These are phyloP conservation scores for Planococcus citri DNA, from an alignment of 1,140 invertebrate genomes.

Conservation along the genomic window DNA sequence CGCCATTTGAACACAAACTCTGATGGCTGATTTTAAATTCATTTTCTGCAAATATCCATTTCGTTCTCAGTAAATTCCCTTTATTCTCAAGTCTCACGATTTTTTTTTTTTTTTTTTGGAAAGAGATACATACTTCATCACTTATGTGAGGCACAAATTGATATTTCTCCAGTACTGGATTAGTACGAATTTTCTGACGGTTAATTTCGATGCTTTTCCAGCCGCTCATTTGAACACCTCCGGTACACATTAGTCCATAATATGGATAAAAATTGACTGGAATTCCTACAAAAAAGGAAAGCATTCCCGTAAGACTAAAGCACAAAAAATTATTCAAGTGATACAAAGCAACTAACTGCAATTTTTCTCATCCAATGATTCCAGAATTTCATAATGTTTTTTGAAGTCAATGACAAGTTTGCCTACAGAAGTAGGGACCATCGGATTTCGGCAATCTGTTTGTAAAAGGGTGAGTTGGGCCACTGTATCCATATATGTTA, in stretches of 20 bases:
- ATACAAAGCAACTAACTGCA: too few relatives aligned
- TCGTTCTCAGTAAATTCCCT: not conserved
- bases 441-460: too few relatives aligned
- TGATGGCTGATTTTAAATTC: conserved; percentile 33
- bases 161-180: conserved; percentile 59
- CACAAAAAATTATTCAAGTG: too few relatives aligned
- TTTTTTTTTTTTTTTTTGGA: not conserved
- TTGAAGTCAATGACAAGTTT: too few relatives aligned
- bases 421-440: too few relatives aligned
- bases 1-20: conserved; percentile 52
- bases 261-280: conserved; percentile 27
- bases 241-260: conserved; percentile 42
- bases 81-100: not conserved
- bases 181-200: conserved; percentile 43
- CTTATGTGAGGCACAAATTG: conserved; percentile 55
- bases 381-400: too few relatives aligned
- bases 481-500: too few relatives aligned
- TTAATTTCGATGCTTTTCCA: conserved; percentile 67
- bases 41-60: conserved; percentile 24
- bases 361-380: too few relatives aligned
- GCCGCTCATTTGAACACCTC: conserved; percentile 74
- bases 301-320: too few relatives aligned
- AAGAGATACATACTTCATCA: conserved; percentile 24
- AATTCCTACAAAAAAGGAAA: conserved; percentile 27
- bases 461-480: too few relatives aligned